A percentile compares a stretch with the other conserved stretches of the same genome.
These are phyloP conservation scores for Hyles vespertilio DNA, from an alignment of 1,140 invertebrate genomes.

Conservation along the genomic window DNA sequence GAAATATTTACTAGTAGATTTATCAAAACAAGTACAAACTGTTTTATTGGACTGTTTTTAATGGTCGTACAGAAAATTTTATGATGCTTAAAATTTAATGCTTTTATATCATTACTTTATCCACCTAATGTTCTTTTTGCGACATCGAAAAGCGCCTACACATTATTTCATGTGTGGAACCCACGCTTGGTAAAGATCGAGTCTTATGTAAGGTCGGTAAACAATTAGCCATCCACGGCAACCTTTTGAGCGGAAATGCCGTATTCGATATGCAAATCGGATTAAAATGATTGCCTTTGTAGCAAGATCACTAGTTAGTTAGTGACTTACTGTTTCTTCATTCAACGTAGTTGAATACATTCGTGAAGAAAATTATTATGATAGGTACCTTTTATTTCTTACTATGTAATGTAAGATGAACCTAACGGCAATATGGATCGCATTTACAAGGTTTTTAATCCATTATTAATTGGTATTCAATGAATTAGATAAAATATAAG, in stretches of 20 bases:
- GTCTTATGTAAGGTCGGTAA: conserved; percentile 55
- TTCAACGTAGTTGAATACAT: conserved; percentile 58
- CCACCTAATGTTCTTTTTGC: conserved; percentile 9
- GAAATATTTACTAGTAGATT: too few species aligned
- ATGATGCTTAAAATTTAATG: too few species aligned
- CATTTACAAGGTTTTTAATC: too few species aligned
- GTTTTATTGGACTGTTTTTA: too few species aligned
- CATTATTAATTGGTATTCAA: too few species aligned
- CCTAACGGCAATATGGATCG: too few species aligned
- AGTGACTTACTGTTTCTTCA: conserved; percentile 50
- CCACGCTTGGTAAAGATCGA: conserved; percentile 41
- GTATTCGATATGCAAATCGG: conserved; percentile 65
- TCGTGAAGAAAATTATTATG: conserved; percentile 22
- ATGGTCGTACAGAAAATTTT: too few species aligned
- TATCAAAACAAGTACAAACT: too few species aligned
- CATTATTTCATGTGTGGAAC: conserved; percentile 12
- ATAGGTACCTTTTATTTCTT: neutral
- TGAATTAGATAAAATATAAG: too few species aligned
- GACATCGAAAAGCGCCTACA: conserved; percentile 21
- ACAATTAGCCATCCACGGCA: conserved; percentile 44
- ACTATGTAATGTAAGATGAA: too few species aligned
- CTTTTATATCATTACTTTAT: too few species aligned
- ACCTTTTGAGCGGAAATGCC: conserved; percentile 58
- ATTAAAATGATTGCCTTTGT: conserved; percentile 35
- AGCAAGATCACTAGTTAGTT: conserved; percentile 17